Evolutionary conservation across 2,888 invertebrate genomes (phyloP).

Genomic region (Helleia helle): DNA sequence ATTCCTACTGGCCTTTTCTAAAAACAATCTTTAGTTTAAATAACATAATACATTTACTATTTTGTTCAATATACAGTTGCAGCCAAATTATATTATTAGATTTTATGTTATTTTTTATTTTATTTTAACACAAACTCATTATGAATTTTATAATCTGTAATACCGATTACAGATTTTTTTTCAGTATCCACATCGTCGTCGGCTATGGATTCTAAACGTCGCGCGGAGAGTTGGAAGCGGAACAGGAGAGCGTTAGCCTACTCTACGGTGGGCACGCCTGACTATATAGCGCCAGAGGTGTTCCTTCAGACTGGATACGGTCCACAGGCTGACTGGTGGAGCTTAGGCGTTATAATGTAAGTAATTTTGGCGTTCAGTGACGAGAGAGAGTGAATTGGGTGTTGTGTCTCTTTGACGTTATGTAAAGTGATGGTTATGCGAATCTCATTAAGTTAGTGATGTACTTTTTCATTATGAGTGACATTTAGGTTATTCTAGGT

Average conservation of each 20-base stretch:
- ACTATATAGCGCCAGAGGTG: constrained; percentile 99
- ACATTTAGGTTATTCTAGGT: no score
- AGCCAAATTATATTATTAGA: constrained; percentile 20
- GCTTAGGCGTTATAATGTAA: constrained; percentile 98
- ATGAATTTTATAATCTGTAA: constrained; percentile 13
- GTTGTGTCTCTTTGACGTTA: no score
- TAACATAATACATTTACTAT: no score
- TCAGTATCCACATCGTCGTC: constrained; percentile 63
- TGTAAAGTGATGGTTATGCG: no score
- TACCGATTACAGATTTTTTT: constrained; percentile 21
- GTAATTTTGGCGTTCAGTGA: no score
- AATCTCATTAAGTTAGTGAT: no score
- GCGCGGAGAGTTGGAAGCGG: constrained; percentile 99
- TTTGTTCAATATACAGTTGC: no score
- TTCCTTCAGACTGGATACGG: constrained; percentile 98
- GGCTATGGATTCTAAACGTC: constrained; percentile 96
- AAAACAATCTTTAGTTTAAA: no score
- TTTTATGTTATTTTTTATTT: constrained; percentile 7
- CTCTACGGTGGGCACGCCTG: constrained; percentile 97
- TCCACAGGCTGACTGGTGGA: constrained; percentile 99
- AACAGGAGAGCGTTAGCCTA: constrained; percentile 96
- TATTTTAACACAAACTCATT: constrained; percentile 1
- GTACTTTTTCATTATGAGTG: no score
- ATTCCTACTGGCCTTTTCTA: no score
- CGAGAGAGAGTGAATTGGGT: no score